Evolutionary conservation across 1,140 invertebrate species (phyloP).

Genomic region (Bombyx mandarina): DNA sequence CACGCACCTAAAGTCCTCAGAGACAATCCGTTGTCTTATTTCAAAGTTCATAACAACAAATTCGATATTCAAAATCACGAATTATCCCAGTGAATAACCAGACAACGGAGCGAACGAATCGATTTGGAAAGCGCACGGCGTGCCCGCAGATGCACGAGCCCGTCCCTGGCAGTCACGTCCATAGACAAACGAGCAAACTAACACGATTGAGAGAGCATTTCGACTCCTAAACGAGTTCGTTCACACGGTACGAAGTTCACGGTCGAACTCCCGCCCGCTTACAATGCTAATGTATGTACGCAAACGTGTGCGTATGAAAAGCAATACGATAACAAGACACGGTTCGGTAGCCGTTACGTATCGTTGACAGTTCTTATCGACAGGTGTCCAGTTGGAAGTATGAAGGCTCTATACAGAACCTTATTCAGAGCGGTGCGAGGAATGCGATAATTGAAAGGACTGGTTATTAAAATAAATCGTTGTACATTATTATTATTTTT

Average conservation of each 20-base stretch:
- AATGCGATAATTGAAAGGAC: too few species aligned
- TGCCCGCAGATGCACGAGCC: conserved; percentile 5
- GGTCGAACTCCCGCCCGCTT: conserved; percentile 34
- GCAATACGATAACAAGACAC: neutral
- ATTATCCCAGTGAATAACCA: too few species aligned
- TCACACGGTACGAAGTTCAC: conserved; percentile 51
- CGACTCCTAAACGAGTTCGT: conserved; percentile 61
- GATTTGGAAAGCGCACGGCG: neutral
- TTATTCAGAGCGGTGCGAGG: too few species aligned
- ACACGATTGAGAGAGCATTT: conserved; percentile 37
- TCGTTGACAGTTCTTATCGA: neutral
- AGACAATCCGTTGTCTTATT: too few species aligned
- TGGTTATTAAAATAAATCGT: too few species aligned
- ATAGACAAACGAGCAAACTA: conserved; percentile 28
- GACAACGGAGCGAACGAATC: neutral
- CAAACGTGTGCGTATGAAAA: conserved; percentile 3
- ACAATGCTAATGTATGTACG: conserved; percentile 38
- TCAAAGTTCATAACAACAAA: too few species aligned
- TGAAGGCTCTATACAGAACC: too few species aligned
- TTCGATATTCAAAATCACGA: too few species aligned
- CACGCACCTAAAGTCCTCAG: too few species aligned
- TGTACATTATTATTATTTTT: too few species aligned
- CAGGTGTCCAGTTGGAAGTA: neutral
- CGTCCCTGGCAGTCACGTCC: conserved; percentile 39
- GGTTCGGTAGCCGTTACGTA: neutral